These are phyloP conservation scores for Mylabris sibirica DNA, from an alignment of 2,888 invertebrate genomes.

Conservation along the genomic window DNA sequence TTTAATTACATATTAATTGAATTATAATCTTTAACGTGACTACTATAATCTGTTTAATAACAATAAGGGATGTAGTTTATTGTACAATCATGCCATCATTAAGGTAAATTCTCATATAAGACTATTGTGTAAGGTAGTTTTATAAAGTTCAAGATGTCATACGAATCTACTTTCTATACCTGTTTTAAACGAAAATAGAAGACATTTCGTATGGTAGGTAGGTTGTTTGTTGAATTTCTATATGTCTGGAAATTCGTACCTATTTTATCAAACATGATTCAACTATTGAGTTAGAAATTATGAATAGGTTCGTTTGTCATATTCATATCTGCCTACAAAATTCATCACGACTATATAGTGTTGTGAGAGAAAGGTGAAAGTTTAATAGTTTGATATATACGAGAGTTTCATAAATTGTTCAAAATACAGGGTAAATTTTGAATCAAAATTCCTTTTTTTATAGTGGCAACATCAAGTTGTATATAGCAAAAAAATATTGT, in stretches of 20 bases:
- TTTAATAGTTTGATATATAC: constrained; percentile 1
- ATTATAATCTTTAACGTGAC: neutral
- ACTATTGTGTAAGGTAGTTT: constrained; percentile 51
- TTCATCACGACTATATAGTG: neutral
- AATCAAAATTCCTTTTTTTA: too few species aligned
- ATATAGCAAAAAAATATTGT: too few species aligned
- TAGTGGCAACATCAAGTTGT: too few species aligned
- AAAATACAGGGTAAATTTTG: neutral
- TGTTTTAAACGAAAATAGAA: neutral
- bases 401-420: constrained; percentile 18
- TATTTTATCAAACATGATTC: constrained; percentile 21
- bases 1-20: constrained; percentile 19
- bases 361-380: constrained; percentile 1
- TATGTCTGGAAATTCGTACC: neutral
- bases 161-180: constrained; percentile 18
- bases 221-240: constrained; percentile 7
- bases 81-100: constrained; percentile 50
- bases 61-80: constrained; percentile 38
- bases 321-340: neutral
- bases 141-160: constrained; percentile 46
- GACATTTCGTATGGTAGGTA: neutral
- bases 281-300: neutral
- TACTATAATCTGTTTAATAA: neutral
- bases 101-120: constrained; percentile 53
- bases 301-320: constrained; percentile 13